Evolutionary conservation across 30 jellyfish, hydroid and myxozoan species (phyloP), one percentile per base, ranked within the genome.

Genomic region (Aurelia aurita complex sp. Pacific): DNA sequence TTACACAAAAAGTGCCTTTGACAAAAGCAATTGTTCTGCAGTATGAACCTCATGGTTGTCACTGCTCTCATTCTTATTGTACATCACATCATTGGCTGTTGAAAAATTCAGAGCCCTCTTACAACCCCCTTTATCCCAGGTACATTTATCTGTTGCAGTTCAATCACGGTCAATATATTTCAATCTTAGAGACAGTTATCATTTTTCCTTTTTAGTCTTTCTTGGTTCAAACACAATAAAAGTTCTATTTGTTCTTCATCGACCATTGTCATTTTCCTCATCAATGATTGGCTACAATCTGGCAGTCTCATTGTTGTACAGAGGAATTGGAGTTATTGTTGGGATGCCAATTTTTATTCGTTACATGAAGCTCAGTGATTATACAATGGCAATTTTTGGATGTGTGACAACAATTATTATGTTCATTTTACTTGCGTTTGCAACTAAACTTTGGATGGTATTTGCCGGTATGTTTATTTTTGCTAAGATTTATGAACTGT

Each of bases 241-340:
- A 59, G 74, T 95, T 29, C 74, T 95, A 63, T 95, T 68, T 67
- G 64, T 80, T 32, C 60, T 95, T 57, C 97, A 86, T 51, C 86
- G 64, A 1, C 99, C 99, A 60, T 82, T 95, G 53, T 80, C 92
- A 15, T 95, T 90, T 59, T 74, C 98, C 11, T 73, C 99, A 33
- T 74, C 97, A 60, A 73, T 84, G 87, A 69, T 95, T 80, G 99
- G 99, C 34, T 90, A 84, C 85, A 85, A 73, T 64, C 78, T 90
- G 11, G 91, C 98, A 1, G 86, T 54, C 14, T 42, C 82, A 23
- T 53, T 78, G 82, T 67, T 76, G 2, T 83, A 77, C 36, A 88
- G 86, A 75, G 95, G 90, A 19, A 46, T 85, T 77, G 98, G 99
- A 34, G 94, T 83, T 46, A 68, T 90, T 40, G 61, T 64, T 38